Evolutionary conservation across 2,797 vertebrate species (phyloP).

Genomic region (Sebastes kiyomatsui): DNA sequence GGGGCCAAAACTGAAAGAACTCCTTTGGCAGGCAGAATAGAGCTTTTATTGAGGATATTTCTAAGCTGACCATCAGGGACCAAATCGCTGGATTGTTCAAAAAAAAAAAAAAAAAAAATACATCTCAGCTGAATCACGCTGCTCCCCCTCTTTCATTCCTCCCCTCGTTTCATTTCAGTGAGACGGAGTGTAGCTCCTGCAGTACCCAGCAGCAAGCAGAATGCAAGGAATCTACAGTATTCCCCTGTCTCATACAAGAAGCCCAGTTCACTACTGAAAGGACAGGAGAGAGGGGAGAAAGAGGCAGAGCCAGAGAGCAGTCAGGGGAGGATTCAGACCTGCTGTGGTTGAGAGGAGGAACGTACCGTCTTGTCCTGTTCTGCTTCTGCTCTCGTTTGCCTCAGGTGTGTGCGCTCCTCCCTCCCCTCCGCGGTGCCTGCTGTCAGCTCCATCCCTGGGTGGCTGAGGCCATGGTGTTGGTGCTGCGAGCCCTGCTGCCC

Average conservation of each 20-base stretch:
- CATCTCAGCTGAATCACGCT: conserved; percentile 79
- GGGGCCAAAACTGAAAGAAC: conserved; percentile 86
- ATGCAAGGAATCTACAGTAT: conserved; percentile 84
- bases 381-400: conserved; percentile 70
- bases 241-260: conserved; percentile 75
- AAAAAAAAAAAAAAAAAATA: conserved; percentile 73
- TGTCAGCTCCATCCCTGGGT: conserved; percentile 79
- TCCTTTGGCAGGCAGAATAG: conserved; percentile 89
- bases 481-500: conserved; percentile 75
- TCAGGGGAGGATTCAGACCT: conserved; percentile 59
- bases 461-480: conserved; percentile 84
- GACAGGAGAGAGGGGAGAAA: conserved; percentile 62
- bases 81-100: conserved; percentile 85
- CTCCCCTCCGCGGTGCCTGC: conserved; percentile 65
- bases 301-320: conserved; percentile 61
- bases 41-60: conserved; percentile 91
- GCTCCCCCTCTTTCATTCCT: conserved; percentile 79
- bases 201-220: conserved; percentile 81
- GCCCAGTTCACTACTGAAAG: conserved; percentile 65
- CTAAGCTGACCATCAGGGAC: conserved; percentile 87
- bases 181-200: conserved; percentile 75
- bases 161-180: conserved; percentile 78
- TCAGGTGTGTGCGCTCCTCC: conserved; percentile 74
- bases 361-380: conserved; percentile 63
- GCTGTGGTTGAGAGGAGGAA: conserved; percentile 66